Conservation (phyloP, 2,797 vertebrate genomes). For the Tolypeutes matacus region DNA sequence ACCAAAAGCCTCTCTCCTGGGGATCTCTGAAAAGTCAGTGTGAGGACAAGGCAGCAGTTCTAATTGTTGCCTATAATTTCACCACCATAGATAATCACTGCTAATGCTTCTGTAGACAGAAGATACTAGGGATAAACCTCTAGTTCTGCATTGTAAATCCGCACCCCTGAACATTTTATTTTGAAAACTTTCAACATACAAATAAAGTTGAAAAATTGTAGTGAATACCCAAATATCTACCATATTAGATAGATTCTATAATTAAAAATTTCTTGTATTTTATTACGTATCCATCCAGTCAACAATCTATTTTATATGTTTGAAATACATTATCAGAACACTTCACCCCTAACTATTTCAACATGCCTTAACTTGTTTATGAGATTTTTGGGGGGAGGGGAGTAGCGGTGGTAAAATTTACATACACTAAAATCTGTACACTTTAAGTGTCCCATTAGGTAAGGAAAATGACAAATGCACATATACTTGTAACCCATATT, state of each 20-base stretch:
- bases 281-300: background rate
- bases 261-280: conserved; percentile 9
- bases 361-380: background rate
- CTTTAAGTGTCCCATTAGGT: background rate
- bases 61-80: background rate
- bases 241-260: background rate
- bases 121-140: background rate
- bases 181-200: background rate
- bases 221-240: background rate
- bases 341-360: conserved; percentile 50
- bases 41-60: background rate
- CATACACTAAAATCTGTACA: background rate
- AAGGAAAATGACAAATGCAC: background rate
- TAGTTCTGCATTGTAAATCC: background rate
- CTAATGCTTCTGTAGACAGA: background rate
- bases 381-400: background rate
- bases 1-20: background rate
- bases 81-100: background rate
- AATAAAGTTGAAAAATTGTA: conserved; percentile 4
- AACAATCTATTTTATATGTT: conserved; percentile 13
- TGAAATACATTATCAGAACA: conserved; percentile 24
- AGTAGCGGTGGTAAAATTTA: background rate
- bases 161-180: background rate
- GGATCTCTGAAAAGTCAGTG: conserved; percentile 1
- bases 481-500: background rate